phyloP scores from a whole-genome alignment of 2,888 invertebrate species.

The Euplexia lucipara region DNA sequence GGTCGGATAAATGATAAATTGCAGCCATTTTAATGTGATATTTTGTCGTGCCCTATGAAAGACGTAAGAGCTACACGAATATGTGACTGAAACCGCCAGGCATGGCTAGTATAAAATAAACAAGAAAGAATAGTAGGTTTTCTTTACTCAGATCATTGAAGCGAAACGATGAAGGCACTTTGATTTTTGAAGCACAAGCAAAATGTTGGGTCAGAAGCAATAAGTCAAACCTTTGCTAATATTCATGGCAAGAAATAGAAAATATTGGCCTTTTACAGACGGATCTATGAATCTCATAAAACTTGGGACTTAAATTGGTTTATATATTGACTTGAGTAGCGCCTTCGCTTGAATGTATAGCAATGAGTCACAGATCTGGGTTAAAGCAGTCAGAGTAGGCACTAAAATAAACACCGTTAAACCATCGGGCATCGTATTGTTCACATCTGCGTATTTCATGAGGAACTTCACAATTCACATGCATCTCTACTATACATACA shows the following conservation, averaged over 20 bases:
- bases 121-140: constrained; percentile 23
- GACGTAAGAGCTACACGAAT: too few relatives aligned
- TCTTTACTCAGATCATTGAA: constrained; percentile 43
- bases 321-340: constrained; percentile 19
- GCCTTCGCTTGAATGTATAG: constrained; percentile 38
- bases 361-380: constrained; percentile 34
- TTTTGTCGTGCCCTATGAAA: too few relatives aligned
- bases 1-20: too few relatives aligned
- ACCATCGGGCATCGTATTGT: too few relatives aligned
- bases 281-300: constrained; percentile 45
- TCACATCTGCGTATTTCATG: too few relatives aligned
- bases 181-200: constrained; percentile 62
- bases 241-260: constrained; percentile 58
- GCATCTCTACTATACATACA: too few relatives aligned
- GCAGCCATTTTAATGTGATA: too few relatives aligned
- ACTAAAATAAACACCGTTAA: too few relatives aligned
- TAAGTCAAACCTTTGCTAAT: constrained; percentile 68
- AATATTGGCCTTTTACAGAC: constrained; percentile 38
- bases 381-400: too few relatives aligned
- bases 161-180: constrained; percentile 30
- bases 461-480: too few relatives aligned
- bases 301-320: constrained; percentile 35
- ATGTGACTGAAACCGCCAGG: too few relatives aligned
- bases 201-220: constrained; percentile 65
- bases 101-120: constrained; percentile 8